Evolutionary conservation across 2,113 vertebrate species (phyloP).

Genomic region (Clarias batrachus): DNA sequence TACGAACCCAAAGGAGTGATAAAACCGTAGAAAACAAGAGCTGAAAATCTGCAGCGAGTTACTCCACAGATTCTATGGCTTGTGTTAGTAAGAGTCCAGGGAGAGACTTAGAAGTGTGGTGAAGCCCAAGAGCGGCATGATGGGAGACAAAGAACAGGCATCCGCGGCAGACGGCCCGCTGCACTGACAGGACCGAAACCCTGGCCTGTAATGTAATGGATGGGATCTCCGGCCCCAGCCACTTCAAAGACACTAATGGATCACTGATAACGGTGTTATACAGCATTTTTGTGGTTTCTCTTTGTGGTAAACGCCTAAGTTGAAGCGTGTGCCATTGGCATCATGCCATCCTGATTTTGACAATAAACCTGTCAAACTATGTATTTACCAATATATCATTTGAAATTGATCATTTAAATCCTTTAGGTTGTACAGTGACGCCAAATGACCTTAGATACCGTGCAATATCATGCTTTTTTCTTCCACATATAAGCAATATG

Average conservation of each 20-base stretch:
- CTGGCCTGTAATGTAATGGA: constrained; percentile 51
- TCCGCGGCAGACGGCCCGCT: constrained; percentile 55
- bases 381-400: not conserved
- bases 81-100: constrained; percentile 67
- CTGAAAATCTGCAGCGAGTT: constrained; percentile 63
- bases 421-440: not conserved
- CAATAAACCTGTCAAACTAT: constrained; percentile 13
- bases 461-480: not conserved
- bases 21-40: constrained; percentile 62
- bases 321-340: constrained; percentile 42
- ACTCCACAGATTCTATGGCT: constrained; percentile 61
- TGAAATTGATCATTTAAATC: not conserved
- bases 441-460: not conserved
- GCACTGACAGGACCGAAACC: constrained; percentile 50
- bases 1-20: constrained; percentile 69
- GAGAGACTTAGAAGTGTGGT: constrained; percentile 60
- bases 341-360: constrained; percentile 28
- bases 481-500: not conserved
- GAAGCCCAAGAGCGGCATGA: constrained; percentile 61
- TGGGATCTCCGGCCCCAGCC: constrained; percentile 51
- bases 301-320: constrained; percentile 34
- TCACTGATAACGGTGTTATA: constrained; percentile 55
- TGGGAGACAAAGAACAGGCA: constrained; percentile 74
- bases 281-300: constrained; percentile 41
- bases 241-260: constrained; percentile 58